These are phyloP conservation scores for Diorhabda carinulata DNA, from an alignment of 1,140 invertebrate species.

Conservation along the genomic window DNA sequence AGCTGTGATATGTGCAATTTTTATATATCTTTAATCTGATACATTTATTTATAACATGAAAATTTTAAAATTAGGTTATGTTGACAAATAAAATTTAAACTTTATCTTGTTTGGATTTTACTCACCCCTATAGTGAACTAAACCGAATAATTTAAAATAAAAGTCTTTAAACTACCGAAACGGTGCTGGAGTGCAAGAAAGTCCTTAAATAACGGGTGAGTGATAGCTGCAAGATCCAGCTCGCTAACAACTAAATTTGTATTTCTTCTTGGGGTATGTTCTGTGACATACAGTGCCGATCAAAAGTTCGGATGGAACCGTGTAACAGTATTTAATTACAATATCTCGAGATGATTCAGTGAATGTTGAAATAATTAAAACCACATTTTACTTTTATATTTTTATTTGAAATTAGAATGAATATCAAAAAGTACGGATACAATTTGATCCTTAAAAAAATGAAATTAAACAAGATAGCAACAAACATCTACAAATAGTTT, in stretches of 20 bases:
- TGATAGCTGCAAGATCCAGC: too few species aligned
- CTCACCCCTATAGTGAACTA: too few species aligned
- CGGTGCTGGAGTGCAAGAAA: too few species aligned
- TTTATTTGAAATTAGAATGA: neutral
- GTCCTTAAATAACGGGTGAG: too few species aligned
- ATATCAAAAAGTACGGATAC: neutral
- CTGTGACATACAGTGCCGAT: too few species aligned
- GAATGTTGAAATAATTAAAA: neutral
- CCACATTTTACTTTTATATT: neutral
- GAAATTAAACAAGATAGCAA: neutral
- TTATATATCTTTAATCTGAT: neutral
- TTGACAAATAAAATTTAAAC: neutral
- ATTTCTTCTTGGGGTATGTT: too few species aligned
- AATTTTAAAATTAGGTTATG: neutral
- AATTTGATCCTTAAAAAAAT: neutral
- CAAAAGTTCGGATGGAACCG: too few species aligned
- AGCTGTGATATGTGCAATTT: neutral
- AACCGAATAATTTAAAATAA: too few species aligned
- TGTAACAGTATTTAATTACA: too few species aligned
- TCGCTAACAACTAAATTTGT: too few species aligned
- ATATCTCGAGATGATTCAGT: too few species aligned
- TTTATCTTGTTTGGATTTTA: neutral
- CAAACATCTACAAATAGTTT: neutral
- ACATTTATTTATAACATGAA: slow-evolving; percentile 3
- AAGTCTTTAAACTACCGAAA: too few species aligned